Percentiles rank a stretch among this genome's conserved stretches.
Evolutionary conservation across 1,140 invertebrate species (phyloP).

Genomic region (Heliconius hewitsoni): DNA sequence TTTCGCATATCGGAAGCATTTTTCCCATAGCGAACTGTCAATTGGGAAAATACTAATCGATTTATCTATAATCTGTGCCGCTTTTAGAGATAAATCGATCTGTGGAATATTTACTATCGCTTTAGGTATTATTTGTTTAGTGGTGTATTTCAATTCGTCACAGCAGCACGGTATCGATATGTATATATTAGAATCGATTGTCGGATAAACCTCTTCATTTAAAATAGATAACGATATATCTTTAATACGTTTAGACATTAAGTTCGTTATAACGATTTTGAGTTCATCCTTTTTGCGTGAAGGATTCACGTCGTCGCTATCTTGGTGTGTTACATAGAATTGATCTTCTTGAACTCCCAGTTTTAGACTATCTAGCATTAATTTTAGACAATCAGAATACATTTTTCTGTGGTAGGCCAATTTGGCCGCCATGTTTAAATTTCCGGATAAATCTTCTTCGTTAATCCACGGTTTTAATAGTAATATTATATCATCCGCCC

Average conservation of each 20-base stretch:
- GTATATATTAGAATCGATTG: constrained; percentile 51
- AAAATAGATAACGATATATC: constrained; percentile 65
- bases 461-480: constrained; percentile 67
- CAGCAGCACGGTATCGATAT: constrained; percentile 65
- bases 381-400: constrained; percentile 58
- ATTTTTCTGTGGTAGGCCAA: constrained; percentile 61
- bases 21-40: constrained; percentile 66
- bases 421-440: constrained; percentile 68
- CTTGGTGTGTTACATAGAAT: constrained; percentile 50
- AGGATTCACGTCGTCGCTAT: constrained; percentile 37
- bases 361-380: constrained; percentile 58
- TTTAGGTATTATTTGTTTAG: constrained; percentile 39
- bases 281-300: constrained; percentile 53
- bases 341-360: constrained; percentile 43
- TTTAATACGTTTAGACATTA: constrained; percentile 67
- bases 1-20: constrained; percentile 64
- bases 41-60: constrained; percentile 68
- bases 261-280: constrained; percentile 57
- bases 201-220: constrained; percentile 61
- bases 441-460: constrained; percentile 50
- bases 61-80: constrained; percentile 64
- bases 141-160: constrained; percentile 62
- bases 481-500: constrained; percentile 68
- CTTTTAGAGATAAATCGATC: constrained; percentile 52
- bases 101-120: constrained; percentile 25